Conservation (phyloP, 2,797 vertebrate genomes). For the Scarus forsteni region DNA sequence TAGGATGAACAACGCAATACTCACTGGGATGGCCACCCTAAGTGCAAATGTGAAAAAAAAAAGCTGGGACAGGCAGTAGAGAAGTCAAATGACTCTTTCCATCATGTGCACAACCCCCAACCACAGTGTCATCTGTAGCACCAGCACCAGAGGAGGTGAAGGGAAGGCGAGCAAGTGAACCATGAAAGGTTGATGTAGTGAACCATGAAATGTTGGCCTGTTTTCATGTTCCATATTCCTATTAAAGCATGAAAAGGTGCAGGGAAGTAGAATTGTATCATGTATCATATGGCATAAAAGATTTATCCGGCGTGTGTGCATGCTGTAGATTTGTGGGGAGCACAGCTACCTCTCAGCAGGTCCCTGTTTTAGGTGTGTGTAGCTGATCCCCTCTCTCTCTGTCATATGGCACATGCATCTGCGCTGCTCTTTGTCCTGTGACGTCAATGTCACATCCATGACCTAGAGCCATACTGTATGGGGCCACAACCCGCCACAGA, state of each 20-base stretch:
- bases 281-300: background rate
- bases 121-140: background rate
- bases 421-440: slow-evolving; percentile 14
- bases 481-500: slow-evolving; percentile 21
- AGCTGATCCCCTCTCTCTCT: background rate
- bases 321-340: background rate
- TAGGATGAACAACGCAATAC: background rate
- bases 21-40: background rate
- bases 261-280: background rate
- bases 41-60: slow-evolving; percentile 17
- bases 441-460: slow-evolving; percentile 26
- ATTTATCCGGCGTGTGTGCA: background rate
- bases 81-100: background rate
- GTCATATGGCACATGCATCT: slow-evolving; percentile 7
- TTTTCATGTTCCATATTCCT: slow-evolving; percentile 6
- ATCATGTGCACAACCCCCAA: slow-evolving; percentile 1
- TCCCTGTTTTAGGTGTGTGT: background rate
- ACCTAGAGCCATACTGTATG: slow-evolving; percentile 7
- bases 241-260: background rate
- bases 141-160: background rate
- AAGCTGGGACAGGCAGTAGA: background rate
- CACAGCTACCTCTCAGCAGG: background rate
- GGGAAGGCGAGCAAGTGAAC: slow-evolving; percentile 1
- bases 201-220: slow-evolving; percentile 8
- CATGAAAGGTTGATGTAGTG: slow-evolving; percentile 13